phyloP scores from a whole-genome alignment of 2,797 vertebrate species.

The Cheirogaleus major region DNA sequence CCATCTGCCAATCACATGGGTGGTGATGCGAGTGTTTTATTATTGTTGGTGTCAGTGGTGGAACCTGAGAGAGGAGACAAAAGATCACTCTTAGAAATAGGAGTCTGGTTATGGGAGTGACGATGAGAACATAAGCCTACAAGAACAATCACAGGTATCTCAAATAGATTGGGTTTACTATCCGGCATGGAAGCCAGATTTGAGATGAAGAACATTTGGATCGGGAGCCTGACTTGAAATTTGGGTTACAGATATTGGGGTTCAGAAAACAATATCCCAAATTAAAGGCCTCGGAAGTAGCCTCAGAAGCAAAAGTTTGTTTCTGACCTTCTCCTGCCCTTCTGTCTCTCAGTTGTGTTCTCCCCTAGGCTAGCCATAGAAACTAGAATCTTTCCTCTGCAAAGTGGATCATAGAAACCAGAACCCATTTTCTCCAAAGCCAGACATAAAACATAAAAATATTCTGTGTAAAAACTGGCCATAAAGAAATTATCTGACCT shows the following conservation, averaged over 20 bases:
- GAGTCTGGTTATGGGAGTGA: not conserved
- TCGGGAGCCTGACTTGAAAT: not conserved
- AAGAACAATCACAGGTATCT: not conserved
- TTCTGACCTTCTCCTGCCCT: not conserved
- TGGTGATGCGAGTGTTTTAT: not conserved
- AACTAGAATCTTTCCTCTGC: not conserved
- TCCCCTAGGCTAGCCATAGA: not conserved
- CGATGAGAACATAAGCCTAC: not conserved
- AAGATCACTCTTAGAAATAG: not conserved
- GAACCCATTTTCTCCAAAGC: not conserved
- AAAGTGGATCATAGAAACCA: not conserved
- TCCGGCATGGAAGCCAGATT: not conserved
- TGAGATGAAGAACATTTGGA: not conserved
- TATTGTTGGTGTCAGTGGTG: not conserved
- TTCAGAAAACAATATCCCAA: not conserved
- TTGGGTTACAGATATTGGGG: not conserved
- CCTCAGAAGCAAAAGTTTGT: not conserved
- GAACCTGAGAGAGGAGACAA: not conserved
- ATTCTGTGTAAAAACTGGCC: not conserved
- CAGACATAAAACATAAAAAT: not conserved
- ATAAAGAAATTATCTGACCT: not conserved
- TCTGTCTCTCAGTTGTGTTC: not conserved
- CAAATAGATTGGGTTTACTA: not conserved
- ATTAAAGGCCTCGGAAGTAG: not conserved
- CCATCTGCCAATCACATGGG: not conserved